These are phyloP conservation scores for Podilymbus podiceps DNA, from an alignment of 2,113 vertebrate species.

Conservation along the genomic window DNA sequence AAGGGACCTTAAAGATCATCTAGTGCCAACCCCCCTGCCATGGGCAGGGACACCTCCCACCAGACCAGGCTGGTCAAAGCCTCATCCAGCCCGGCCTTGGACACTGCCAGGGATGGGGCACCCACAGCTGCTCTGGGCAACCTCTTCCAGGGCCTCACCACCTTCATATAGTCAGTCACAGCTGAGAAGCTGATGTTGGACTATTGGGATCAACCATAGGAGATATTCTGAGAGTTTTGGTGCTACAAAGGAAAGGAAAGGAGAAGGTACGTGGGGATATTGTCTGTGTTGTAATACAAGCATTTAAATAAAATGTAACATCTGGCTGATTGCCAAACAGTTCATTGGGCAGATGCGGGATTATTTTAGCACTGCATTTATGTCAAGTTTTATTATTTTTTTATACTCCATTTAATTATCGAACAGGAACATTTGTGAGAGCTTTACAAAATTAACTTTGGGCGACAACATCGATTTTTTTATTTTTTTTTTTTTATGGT, in stretches of 20 bases:
- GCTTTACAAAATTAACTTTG: neutral
- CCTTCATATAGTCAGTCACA: neutral
- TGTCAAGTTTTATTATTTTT: neutral
- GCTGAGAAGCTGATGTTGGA: neutral
- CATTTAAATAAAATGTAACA: conserved; percentile 24
- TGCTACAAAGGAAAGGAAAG: neutral
- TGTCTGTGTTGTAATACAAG: neutral
- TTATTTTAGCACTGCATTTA: neutral
- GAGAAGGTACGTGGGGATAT: fast-evolving
- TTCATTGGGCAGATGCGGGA: neutral
- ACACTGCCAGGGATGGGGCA: too few relatives aligned
- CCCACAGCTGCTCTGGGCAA: too few relatives aligned
- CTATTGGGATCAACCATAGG: neutral
- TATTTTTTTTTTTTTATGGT: neutral
- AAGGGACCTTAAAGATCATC: too few relatives aligned
- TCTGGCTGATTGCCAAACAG: conserved; percentile 20
- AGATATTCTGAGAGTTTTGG: neutral
- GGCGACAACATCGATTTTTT: neutral
- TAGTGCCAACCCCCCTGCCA: too few relatives aligned
- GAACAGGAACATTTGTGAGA: neutral
- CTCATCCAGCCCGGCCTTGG: too few relatives aligned
- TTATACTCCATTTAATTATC: neutral
- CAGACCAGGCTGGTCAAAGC: too few relatives aligned
- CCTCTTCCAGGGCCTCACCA: too few relatives aligned
- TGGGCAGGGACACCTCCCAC: too few relatives aligned